phyloP scores from a whole-genome alignment of 2,797 vertebrate species.

The Eleutherodactylus coqui region DNA sequence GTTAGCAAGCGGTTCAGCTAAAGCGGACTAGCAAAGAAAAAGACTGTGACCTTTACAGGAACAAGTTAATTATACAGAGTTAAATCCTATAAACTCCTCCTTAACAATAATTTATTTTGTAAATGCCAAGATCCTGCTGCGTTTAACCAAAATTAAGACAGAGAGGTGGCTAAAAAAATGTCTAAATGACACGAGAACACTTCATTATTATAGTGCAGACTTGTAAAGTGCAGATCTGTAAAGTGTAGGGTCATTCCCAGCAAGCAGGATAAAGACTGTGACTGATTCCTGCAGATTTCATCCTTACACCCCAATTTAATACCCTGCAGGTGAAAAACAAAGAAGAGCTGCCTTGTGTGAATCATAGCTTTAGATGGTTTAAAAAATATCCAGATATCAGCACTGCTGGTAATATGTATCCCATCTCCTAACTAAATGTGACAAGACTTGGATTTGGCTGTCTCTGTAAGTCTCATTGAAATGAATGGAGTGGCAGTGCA shows the following conservation, averaged over 20 bases:
- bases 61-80: conserved; percentile 27
- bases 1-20: not conserved
- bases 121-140: conserved; percentile 4
- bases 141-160: not conserved
- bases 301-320: not conserved
- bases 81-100: conserved; percentile 9
- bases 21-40: conserved; percentile 3
- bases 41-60: conserved; percentile 34
- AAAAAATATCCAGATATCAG: not conserved
- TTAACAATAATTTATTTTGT: conserved; percentile 25
- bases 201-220: not conserved
- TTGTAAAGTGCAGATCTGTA: no score
- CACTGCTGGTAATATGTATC: not conserved
- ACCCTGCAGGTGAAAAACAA: not conserved
- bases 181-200: not conserved
- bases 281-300: not conserved
- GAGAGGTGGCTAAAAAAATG: not conserved
- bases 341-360: not conserved
- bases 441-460: no score
- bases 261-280: not conserved
- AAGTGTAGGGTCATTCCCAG: no score
- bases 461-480: no score
- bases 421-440: no score
- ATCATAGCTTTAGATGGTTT: not conserved
- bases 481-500: no score